phyloP scores from a whole-genome alignment of 2,113 vertebrate genomes.

The Delphinus delphis region DNA sequence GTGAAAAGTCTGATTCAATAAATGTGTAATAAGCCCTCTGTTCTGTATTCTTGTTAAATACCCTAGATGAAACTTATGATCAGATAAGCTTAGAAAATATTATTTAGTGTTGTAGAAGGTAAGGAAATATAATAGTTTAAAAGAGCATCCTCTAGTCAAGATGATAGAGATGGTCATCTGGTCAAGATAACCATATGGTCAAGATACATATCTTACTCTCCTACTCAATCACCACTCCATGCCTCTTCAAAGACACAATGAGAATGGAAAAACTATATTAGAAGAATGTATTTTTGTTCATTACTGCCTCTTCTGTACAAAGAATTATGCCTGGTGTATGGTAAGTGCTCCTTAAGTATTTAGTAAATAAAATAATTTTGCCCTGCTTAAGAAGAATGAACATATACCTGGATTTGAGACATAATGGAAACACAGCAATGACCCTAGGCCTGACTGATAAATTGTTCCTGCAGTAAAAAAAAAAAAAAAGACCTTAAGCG shows the following conservation, averaged over 20 bases:
- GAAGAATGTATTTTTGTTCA: not conserved
- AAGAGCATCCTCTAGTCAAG: not conserved
- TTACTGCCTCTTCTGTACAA: not conserved
- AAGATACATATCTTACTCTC: not conserved
- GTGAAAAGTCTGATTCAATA: not conserved
- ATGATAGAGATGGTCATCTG: not conserved
- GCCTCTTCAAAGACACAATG: not conserved
- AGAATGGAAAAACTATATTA: not conserved
- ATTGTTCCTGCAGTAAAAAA: not conserved
- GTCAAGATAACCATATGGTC: not conserved
- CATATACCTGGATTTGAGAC: not conserved
- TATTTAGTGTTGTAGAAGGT: not conserved
- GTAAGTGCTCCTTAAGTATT: not conserved
- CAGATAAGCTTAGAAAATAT: not conserved
- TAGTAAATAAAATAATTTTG: not conserved
- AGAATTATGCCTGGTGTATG: not conserved
- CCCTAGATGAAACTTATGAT: not conserved
- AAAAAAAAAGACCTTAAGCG: not conserved
- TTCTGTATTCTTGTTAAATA: slow-evolving; percentile 1
- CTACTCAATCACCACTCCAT: not conserved
- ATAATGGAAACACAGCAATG: not conserved
- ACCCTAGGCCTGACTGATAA: not conserved
- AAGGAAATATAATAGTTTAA: not conserved
- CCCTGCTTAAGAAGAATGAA: not conserved
- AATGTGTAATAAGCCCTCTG: not conserved